These are phyloP conservation scores for Notamacropus eugenii DNA, from an alignment of 2,797 vertebrate genomes.

Conservation along the genomic window DNA sequence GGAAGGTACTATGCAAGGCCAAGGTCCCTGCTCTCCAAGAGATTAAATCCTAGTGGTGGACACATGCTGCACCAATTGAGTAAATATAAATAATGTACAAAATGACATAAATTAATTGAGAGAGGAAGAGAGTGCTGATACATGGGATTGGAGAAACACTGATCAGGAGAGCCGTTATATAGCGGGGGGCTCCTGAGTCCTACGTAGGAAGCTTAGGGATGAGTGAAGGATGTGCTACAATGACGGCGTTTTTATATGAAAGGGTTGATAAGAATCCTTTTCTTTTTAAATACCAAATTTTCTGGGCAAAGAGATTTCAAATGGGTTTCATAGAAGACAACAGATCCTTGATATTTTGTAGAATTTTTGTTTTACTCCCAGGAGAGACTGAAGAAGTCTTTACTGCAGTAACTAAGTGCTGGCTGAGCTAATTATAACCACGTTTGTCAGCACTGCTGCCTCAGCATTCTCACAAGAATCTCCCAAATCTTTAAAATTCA, in stretches of 20 bases:
- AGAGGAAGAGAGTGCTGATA: not conserved
- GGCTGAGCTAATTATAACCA: not conserved
- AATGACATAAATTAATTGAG: not conserved
- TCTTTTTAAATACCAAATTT: slow-evolving; percentile 33
- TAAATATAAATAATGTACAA: not conserved
- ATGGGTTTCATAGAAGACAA: slow-evolving; percentile 33
- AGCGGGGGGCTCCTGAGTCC: not conserved
- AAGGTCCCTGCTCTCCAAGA: not conserved
- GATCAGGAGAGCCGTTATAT: not conserved
- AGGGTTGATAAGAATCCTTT: slow-evolving; percentile 47
- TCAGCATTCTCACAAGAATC: fast-evolving
- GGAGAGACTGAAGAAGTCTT: not conserved
- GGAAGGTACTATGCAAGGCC: not conserved
- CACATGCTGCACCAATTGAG: not conserved
- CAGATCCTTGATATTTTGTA: slow-evolving; percentile 11
- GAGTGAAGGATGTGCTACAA: not conserved
- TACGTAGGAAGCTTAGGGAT: not conserved
- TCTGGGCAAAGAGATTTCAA: slow-evolving; percentile 17
- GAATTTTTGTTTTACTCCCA: not conserved
- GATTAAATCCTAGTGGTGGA: not conserved
- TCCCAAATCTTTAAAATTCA: slow-evolving; percentile 47
- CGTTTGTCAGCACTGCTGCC: not conserved
- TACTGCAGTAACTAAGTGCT: not conserved
- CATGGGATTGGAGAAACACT: not conserved
- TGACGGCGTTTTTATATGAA: slow-evolving; percentile 24